These are phyloP conservation scores for Holothuria scabra DNA, from an alignment of 53 echinoderm and acorn worm species.

Conservation along the genomic window DNA sequence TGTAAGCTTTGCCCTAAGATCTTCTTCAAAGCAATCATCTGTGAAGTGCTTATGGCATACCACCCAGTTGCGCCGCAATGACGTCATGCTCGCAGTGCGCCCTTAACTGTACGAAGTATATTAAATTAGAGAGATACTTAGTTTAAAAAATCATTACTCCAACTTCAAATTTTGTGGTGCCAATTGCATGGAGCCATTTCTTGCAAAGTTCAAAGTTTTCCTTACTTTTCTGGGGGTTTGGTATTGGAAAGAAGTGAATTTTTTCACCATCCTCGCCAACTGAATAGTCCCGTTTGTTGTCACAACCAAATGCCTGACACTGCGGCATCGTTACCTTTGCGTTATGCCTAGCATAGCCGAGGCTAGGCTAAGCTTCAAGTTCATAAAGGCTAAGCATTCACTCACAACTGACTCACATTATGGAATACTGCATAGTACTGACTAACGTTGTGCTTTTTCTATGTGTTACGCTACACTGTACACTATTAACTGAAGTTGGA, in stretches of 20 bases:
- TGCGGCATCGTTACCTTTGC: neutral
- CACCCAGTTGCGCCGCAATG: neutral
- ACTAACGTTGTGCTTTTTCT: too few relatives aligned
- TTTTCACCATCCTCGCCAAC: slow-evolving; percentile 10
- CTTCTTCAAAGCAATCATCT: neutral
- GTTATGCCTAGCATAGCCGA: too few relatives aligned
- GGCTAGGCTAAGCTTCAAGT: too few relatives aligned
- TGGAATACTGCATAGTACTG: too few relatives aligned
- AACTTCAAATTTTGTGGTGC: neutral
- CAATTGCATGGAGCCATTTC: slow-evolving; percentile 7
- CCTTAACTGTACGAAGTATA: too few relatives aligned
- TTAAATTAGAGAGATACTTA: too few relatives aligned
- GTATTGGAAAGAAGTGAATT: neutral
- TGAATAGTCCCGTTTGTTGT: neutral
- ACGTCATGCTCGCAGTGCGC: neutral
- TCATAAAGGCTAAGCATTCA: too few relatives aligned
- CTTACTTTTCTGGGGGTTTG: slow-evolving; percentile 7
- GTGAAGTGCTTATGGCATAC: slow-evolving; percentile 18
- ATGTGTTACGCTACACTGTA: too few relatives aligned
- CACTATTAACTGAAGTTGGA: too few relatives aligned
- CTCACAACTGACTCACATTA: too few relatives aligned
- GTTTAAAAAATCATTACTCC: too few relatives aligned
- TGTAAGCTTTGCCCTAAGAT: neutral
- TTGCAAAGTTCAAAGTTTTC: slow-evolving; percentile 2
- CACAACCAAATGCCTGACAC: slow-evolving; percentile 21